phyloP scores from a whole-genome alignment of 2,888 invertebrate genomes.

The Himalopsyche tibetana region DNA sequence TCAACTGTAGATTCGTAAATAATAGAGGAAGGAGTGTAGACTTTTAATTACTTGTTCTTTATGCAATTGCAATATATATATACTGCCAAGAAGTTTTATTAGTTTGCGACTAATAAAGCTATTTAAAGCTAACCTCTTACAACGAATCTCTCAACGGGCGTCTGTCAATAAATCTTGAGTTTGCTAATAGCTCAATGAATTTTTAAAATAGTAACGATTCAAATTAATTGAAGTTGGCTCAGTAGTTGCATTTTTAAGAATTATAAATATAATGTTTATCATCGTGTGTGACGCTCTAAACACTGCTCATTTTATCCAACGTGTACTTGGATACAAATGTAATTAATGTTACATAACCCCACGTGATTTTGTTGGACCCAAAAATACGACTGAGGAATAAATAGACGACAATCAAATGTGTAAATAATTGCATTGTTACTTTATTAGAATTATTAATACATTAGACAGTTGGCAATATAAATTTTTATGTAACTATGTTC shows the following conservation, averaged over 20 bases:
- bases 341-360: too few species aligned
- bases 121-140: background rate
- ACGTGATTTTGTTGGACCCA: too few species aligned
- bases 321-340: too few species aligned
- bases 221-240: background rate
- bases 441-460: too few species aligned
- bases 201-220: background rate
- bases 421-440: too few species aligned
- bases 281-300: background rate
- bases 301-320: too few species aligned
- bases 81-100: constrained; percentile 1
- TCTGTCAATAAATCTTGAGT: constrained; percentile 6
- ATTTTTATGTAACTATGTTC: too few species aligned
- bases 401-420: too few species aligned
- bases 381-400: too few species aligned
- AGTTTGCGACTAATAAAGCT: constrained; percentile 8
- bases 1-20: too few species aligned
- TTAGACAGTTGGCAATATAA: too few species aligned
- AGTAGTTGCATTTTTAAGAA: constrained; percentile 6
- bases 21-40: too few species aligned
- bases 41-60: background rate
- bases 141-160: constrained; percentile 13
- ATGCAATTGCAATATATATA: background rate
- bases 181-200: constrained; percentile 1
- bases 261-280: constrained; percentile 25